Conservation (phyloP, 2,888 invertebrate genomes). For the Agriopis aurantiaria region DNA sequence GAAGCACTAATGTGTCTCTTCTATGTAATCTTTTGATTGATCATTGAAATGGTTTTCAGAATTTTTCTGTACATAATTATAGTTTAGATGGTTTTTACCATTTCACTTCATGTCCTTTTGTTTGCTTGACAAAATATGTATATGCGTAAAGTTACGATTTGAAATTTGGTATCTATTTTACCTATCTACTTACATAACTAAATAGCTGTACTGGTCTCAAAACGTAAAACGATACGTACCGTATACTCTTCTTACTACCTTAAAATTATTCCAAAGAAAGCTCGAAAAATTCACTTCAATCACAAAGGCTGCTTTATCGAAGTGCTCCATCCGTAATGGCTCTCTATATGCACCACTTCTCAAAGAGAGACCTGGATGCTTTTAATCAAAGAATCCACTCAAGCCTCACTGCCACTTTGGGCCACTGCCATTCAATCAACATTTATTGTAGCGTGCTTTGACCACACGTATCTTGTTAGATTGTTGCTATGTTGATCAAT, state of each 20-base stretch:
- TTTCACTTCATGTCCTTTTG: background rate
- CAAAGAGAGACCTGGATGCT: constrained; percentile 11
- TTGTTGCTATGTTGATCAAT: background rate
- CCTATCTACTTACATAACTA: no score
- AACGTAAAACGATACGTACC: no score
- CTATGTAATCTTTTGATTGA: constrained; percentile 25
- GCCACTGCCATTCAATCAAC: constrained; percentile 1
- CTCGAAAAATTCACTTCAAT: constrained; percentile 3
- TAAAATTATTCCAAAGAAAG: background rate
- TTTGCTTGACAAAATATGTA: background rate
- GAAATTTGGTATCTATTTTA: no score
- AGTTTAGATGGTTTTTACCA: background rate
- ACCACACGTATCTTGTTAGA: background rate
- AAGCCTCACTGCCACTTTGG: background rate
- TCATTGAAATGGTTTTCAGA: constrained; percentile 21
- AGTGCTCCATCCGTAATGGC: constrained; percentile 7
- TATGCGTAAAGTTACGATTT: no score
- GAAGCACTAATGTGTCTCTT: constrained; percentile 24
- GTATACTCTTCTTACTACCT: no score
- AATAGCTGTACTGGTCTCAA: no score
- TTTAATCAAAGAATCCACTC: constrained; percentile 34
- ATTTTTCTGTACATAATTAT: background rate
- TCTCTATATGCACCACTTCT: constrained; percentile 9
- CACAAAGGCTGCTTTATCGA: background rate
- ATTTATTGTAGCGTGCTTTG: background rate